Base-by-base conservation (phyloP, 1,140 invertebrate species). In the Neodiprion lecontei region DNA sequence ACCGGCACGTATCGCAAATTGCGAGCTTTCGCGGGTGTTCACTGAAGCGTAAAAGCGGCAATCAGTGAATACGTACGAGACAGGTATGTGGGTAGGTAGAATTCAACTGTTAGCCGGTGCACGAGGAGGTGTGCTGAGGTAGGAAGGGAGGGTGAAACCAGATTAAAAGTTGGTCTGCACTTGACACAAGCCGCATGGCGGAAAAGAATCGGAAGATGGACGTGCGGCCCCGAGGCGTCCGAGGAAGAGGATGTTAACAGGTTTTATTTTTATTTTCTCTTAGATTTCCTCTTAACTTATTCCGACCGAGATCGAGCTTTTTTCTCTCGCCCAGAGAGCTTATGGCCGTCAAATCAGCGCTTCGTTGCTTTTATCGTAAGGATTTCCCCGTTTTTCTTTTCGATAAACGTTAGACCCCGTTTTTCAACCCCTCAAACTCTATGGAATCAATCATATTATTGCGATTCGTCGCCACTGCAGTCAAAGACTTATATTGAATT, bases 241-340 rank as follows among this genome's bases (percentile, higher is more conserved):
- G 11, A 61, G n/a, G n/a, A 61, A 61, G 53, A 61, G n/a, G 53
- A 8, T 61, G 53, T 61, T 61, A 61, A 61, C 53, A 61, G 53
- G 53, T 14, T 61, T 9, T 9, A 61, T 61, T 61, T 61, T 61
- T 61, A 61, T 61, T 61, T 61, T 61, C 53, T 9, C n/a, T 61
- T 17, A 61, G 5, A 61, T 61, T 61, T 61, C n/a, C 53, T 17
- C 53, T 61, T 0, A 61, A 61, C 53, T 61, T 61, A 61, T 61
- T 61, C 53, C 53, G 4, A 5, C 28, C 11, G 53, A 14, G 53
- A 4, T 5, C 28, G 28, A 40, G 28, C 28, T 40, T 40, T 40
- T 40, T 40, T 40, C 28, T 40, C 28, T 40, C 17, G 17, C 28
- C 28, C 28, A 40, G 28, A 40, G 28, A 40, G 28, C 28, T 40